A percentile compares a stretch with the other conserved stretches of the same genome.
Conservation (phyloP, 2,888 invertebrate genomes). For the Laspeyria flexula region DNA sequence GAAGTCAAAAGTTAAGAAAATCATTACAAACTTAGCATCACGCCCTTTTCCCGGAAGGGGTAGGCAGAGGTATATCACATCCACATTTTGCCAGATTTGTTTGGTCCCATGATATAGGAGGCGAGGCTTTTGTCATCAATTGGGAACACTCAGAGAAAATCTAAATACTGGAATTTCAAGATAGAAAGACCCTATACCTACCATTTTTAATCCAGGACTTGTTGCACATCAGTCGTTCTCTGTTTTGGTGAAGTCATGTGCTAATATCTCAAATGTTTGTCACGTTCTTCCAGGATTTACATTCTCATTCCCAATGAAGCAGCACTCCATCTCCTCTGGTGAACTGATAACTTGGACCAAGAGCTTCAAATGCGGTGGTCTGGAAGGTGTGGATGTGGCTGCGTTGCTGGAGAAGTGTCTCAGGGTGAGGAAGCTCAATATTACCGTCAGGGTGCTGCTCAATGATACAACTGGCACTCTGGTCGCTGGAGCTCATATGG, state of each 20-base stretch:
- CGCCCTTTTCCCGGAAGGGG: no score
- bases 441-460: slow-evolving; percentile 90
- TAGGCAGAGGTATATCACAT: no score
- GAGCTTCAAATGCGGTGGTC: slow-evolving; percentile 91
- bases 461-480: slow-evolving; percentile 92
- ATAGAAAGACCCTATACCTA: no score
- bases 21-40: no score
- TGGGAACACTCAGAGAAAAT: no score
- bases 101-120: no score
- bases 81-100: no score
- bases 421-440: slow-evolving; percentile 80
- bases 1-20: no score
- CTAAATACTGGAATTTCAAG: no score
- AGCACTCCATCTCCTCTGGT: slow-evolving; percentile 90
- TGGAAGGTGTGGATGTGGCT: slow-evolving; percentile 89
- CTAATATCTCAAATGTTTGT: not conserved
- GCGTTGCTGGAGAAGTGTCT: slow-evolving; percentile 88
- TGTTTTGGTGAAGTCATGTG: not conserved
- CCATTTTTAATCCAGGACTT: no score
- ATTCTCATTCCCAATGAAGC: slow-evolving; percentile 94
- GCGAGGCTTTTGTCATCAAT: no score
- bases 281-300: slow-evolving; percentile 88
- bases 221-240: no score
- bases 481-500: slow-evolving; percentile 89
- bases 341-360: slow-evolving; percentile 94